Percentiles rank a stretch among this genome's conserved stretches.
phyloP scores from a whole-genome alignment of 2,888 invertebrate genomes.

The Anticlea derivata region DNA sequence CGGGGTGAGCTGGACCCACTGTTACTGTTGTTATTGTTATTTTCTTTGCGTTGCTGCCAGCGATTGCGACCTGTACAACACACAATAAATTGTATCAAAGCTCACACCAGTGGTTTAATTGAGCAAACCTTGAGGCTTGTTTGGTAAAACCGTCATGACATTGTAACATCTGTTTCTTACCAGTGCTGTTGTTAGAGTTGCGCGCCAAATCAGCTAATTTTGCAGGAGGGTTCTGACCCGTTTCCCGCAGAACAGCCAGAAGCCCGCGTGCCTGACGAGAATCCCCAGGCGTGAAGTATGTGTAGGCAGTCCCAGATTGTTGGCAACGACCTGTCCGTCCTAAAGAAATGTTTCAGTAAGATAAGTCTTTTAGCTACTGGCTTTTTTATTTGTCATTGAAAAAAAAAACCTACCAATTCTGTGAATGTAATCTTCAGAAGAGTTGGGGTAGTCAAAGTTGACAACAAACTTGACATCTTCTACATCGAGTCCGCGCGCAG shows the following conservation, averaged over 20 bases:
- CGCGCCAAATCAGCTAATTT: conserved; percentile 90
- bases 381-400: background rate
- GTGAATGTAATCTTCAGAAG: conserved; percentile 99
- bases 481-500: conserved; percentile 94
- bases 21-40: conserved; percentile 65
- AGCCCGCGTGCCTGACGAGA: conserved; percentile 96
- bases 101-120: too few species aligned
- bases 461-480: conserved; percentile 99
- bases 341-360: conserved; percentile 31
- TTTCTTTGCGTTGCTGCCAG: conserved; percentile 86
- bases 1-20: conserved; percentile 78
- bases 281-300: conserved; percentile 97
- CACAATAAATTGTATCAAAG: background rate
- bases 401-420: conserved; percentile 87
- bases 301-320: conserved; percentile 97
- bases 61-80: conserved; percentile 78
- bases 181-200: conserved; percentile 78
- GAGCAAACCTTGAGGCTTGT: too few species aligned
- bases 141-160: too few species aligned
- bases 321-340: conserved; percentile 96
- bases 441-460: conserved; percentile 98
- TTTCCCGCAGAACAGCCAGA: conserved; percentile 95
- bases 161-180: conserved; percentile 43
- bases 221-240: conserved; percentile 93
- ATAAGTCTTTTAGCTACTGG: background rate